Evolutionary conservation across 30 jellyfish, hydroid and myxozoan genomes (phyloP).

Genomic region (Chironex yamaguchii): DNA sequence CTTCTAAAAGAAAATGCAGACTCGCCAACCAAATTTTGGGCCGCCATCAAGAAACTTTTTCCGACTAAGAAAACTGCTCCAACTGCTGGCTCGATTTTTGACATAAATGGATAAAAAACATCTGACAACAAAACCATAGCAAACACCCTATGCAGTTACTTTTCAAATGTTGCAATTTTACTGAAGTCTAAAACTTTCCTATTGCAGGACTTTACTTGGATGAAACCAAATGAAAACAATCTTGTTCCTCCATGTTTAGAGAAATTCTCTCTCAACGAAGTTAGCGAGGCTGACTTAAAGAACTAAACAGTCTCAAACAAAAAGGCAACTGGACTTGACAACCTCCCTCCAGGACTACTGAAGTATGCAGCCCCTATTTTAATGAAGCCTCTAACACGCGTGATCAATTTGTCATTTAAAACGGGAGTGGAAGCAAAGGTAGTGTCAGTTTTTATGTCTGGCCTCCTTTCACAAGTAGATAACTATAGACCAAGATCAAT

Average conservation of each 20-base stretch:
- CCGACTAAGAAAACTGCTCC: background rate
- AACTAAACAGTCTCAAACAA: constrained; percentile 52
- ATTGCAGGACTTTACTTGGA: constrained; percentile 46
- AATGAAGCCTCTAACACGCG: background rate
- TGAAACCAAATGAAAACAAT: constrained; percentile 44
- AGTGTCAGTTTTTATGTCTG: background rate
- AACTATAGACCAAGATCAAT: constrained; percentile 59
- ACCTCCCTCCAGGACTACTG: background rate
- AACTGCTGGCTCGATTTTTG: constrained; percentile 15
- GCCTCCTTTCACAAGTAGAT: background rate
- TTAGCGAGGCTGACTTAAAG: constrained; percentile 56
- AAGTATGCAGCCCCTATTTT: no score
- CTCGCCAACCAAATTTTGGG: background rate
- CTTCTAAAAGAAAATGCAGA: background rate
- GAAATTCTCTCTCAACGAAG: constrained; percentile 65
- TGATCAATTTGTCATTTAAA: background rate
- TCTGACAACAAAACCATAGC: constrained; percentile 39
- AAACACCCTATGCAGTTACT: constrained; percentile 29
- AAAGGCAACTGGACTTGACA: constrained; percentile 27
- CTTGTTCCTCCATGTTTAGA: constrained; percentile 50
- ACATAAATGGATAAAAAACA: constrained; percentile 44
- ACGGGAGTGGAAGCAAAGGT: background rate
- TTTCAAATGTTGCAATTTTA: constrained; percentile 31
- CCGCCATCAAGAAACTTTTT: background rate
- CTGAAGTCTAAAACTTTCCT: constrained; percentile 46